Base-by-base conservation (phyloP, 2,888 invertebrate species). In the Oligia fasciuncula region DNA sequence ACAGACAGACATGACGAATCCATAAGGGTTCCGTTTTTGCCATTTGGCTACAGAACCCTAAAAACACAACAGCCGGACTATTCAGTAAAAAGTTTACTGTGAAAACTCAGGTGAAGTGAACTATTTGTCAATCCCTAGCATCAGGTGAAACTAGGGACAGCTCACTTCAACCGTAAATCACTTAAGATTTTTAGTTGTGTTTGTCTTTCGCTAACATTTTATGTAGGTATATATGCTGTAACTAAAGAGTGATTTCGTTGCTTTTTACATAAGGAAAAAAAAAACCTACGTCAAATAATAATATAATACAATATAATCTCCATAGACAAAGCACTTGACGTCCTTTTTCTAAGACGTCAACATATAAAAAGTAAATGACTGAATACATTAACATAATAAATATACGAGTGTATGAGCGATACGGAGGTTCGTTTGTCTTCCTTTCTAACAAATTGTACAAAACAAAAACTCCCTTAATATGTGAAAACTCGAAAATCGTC, bases 401-500 rank as follows among this genome's bases (percentile, higher is more conserved):
- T 19, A 83, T 69, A 51, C 54, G 54, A 71, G 70, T 76, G 29
- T 63, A 60, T 85, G 40, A 62, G 4, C 66, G 69, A 67, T 76
- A 76, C 71, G 71, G 9, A 79, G 80, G 43, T 86, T 80, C 54
- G 71, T 72, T 43, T 43, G 43, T 43, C 43, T 43, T 43, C 43
- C 43, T 43, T 43, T 29, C 54, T 71, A 87, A 85, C 83, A 86
- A 84, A 85, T 87, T 79, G 80, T 76, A 80, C 72, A 68, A 72
- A 80, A 85, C 76, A 81, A 88, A 84, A 86, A 81, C 60, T 81
- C 72, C 51, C 51, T 78, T 68, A 89, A 92, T 88, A 90, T 90
- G 90, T 89, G 88, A 87, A 85, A 88, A 88, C 84, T 89, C 85
- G 84, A 91, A 78, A 90, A 92, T 91, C 88, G 89, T 87, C 88